These are phyloP conservation scores for Gallinago undulata DNA, from an alignment of 2,113 vertebrate species.

Conservation along the genomic window DNA sequence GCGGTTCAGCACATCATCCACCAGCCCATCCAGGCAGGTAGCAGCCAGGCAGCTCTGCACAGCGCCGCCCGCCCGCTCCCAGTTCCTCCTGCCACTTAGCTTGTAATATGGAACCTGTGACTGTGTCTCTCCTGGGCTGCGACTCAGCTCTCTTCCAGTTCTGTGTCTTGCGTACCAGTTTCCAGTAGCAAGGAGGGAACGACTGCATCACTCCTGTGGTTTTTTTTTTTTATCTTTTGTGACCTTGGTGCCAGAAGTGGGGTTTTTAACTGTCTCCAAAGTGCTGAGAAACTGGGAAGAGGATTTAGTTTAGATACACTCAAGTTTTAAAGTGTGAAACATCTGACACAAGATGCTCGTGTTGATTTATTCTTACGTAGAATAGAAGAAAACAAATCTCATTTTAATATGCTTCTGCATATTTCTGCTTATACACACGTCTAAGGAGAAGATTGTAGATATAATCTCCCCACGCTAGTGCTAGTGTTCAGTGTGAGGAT, in stretches of 20 bases:
- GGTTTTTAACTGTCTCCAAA: not conserved
- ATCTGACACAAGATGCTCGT: accelerated
- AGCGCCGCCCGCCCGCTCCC: accelerated
- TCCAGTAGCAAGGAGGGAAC: not conserved
- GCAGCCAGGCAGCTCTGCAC: not conserved
- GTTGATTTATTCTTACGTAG: not conserved
- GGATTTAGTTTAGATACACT: not conserved
- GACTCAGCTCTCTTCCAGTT: not conserved
- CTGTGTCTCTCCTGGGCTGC: not conserved
- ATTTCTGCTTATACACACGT: accelerated
- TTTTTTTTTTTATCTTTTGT: not conserved
- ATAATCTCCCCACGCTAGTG: accelerated
- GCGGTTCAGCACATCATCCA: constrained; percentile 95
- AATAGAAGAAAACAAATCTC: not conserved
- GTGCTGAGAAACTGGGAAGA: not conserved
- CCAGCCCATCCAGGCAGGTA: constrained; percentile 90
- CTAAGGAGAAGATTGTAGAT: not conserved
- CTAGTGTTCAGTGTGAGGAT: not conserved
- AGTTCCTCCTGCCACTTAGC: not conserved
- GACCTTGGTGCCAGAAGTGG: not conserved
- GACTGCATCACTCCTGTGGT: not conserved
- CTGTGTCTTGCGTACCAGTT: not conserved
- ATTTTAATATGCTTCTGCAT: not conserved
- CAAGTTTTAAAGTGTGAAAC: not conserved
- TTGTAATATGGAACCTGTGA: not conserved